Percentiles rank a stretch among this genome's conserved stretches.
Evolutionary conservation across 2,113 vertebrate genomes (phyloP).

Genomic region (Parus major): DNA sequence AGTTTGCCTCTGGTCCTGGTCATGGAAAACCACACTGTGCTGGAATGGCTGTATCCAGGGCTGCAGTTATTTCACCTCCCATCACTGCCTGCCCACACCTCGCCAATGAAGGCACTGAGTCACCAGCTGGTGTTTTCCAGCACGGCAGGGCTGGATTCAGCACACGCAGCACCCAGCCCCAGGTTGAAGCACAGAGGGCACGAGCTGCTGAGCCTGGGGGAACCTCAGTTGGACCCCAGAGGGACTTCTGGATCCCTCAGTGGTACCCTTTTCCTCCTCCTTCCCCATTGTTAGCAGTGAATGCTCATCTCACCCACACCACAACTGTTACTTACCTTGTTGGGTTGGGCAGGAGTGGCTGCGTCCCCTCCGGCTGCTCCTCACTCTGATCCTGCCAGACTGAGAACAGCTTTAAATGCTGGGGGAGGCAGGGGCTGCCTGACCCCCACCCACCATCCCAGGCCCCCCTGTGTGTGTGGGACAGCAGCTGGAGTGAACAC

Average conservation of each 20-base stretch:
- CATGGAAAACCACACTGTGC: neutral
- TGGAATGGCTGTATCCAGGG: neutral
- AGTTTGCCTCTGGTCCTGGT: neutral
- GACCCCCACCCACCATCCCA: neutral
- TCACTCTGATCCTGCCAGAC: neutral
- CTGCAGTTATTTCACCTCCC: conserved; percentile 36
- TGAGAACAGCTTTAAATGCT: neutral
- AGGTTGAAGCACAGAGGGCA: fast-evolving
- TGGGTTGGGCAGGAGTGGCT: fast-evolving
- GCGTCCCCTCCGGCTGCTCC: neutral
- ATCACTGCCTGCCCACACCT: conserved; percentile 46
- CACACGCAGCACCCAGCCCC: neutral
- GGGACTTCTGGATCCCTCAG: neutral
- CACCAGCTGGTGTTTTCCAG: conserved; percentile 29
- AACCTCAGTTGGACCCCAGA: neutral
- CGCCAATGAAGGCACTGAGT: neutral
- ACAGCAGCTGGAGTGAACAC: conserved; percentile 21
- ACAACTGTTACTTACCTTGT: neutral
- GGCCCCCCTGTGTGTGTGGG: neutral
- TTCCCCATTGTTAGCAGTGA: fast-evolving
- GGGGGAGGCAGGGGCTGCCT: neutral
- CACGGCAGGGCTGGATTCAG: neutral
- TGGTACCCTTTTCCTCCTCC: neutral
- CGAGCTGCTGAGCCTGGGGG: fast-evolving
- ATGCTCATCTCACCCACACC: neutral